phyloP scores from a whole-genome alignment of 2,888 invertebrate genomes.

The Chrysolina haemoptera region DNA sequence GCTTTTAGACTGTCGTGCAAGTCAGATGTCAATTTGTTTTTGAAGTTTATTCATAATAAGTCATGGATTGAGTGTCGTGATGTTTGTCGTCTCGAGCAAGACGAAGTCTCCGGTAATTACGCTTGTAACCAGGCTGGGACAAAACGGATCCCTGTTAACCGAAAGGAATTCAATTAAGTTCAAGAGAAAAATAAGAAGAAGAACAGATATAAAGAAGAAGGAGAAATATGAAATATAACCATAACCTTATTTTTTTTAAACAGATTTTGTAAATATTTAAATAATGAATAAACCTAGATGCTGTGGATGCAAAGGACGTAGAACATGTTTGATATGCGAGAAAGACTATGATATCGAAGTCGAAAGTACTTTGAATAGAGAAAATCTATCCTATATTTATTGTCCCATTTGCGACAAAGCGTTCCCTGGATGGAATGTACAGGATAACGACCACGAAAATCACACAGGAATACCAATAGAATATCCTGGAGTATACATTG shows the following conservation, averaged over 20 bases:
- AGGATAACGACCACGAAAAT: conserved; percentile 73
- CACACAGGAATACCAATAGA: conserved; percentile 76
- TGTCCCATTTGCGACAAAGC: conserved; percentile 84
- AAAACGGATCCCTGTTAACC: too few relatives aligned
- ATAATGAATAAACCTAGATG: conserved; percentile 74
- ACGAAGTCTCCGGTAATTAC: too few relatives aligned
- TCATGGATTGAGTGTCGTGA: too few relatives aligned
- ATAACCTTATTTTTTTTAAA: neutral
- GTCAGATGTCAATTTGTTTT: too few relatives aligned
- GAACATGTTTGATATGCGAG: conserved; percentile 92
- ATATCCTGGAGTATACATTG: conserved; percentile 79
- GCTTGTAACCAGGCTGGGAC: too few relatives aligned
- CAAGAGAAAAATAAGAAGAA: too few relatives aligned
- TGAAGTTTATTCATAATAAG: too few relatives aligned
- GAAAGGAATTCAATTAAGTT: too few relatives aligned
- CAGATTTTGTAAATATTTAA: neutral
- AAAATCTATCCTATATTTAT: conserved; percentile 78
- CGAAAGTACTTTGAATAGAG: conserved; percentile 56
- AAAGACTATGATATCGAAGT: conserved; percentile 72
- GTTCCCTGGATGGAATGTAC: conserved; percentile 81
- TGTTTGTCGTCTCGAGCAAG: too few relatives aligned
- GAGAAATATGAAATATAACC: neutral
- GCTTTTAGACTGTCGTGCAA: too few relatives aligned
- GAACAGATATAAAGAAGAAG: neutral
- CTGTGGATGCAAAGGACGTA: conserved; percentile 94